Base-by-base conservation (phyloP, 2,797 vertebrate species). In the Kryptopterus vitreolus region DNA sequence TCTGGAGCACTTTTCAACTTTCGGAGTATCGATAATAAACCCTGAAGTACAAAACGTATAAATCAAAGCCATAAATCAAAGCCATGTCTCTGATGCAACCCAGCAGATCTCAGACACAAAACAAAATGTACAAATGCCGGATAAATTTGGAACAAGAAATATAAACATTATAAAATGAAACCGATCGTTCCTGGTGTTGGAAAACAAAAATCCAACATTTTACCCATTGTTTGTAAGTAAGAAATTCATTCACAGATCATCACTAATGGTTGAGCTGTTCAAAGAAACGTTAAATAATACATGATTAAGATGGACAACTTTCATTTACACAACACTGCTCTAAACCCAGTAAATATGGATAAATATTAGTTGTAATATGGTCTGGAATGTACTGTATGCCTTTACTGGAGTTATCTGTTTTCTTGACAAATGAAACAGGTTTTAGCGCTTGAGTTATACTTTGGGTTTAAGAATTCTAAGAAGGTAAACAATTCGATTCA, bases 1-100 rank as follows among this genome's bases (percentile, higher is more conserved):
- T 99, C 97, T 63, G 97, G 97, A 78, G 96, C 93, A 86, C 96
- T 98, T 92, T 99, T 99, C 91, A 99, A 90, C 89, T 99, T 99
- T 75, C 96, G 96, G 86, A 99, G 91, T 85, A 99, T 99, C 86
- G 97, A 99, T 89, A 99, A 94, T 89, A 99, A 95, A 94, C 98
- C 97, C 97, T 99, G 81, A 59, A n/a, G 73, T 10, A 58, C 6
- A 35, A 31, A 31, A 24, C 5, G 6, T 57, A 76, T 15, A 78
- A 74, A 43, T 46, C 31, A 46, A 24, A 3, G 16, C 3, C 4
- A 20, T 22, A 18, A 0, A 55, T 70, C 53, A 71, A 24, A 78
- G 24, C 20, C 31, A 10, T 35, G 3, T 70, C 18, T n/a, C 12
- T 38, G n/a, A 46, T 46, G 59, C 8, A 12, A n/a, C 22, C 38